Base-by-base conservation (phyloP, 2,888 invertebrate genomes). In the Limnephilus marmoratus region DNA sequence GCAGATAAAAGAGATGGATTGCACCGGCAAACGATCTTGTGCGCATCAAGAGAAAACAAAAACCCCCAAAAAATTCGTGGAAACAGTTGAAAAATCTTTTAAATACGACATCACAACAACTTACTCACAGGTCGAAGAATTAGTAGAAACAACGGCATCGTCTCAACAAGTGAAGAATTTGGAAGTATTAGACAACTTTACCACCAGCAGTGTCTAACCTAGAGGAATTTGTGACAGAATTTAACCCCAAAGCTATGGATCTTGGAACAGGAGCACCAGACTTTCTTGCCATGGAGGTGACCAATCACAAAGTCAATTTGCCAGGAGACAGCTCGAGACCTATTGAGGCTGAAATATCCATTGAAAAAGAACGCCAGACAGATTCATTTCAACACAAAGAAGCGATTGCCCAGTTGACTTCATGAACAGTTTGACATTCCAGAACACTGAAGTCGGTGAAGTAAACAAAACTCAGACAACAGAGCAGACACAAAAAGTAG, bases 21-120 rank as follows among this genome's bases (percentile, higher is more conserved):
- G 41, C 41, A 41, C 41, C 98, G 53, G 97, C 96, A 9, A 96
- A 96, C 93, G 95, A 96, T 93, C 94, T 96, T 2, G 94, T 94
- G 12, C 95, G 95, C 83, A 90, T n/a, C 90, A 93, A 53, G 90
- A 92, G 95, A 95, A 93, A 94, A 95, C 93, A 87, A 93, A 87
- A 53, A 88, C 31, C 41, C 90, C 53, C 45, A 93, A 95, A 92
- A 93, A 90, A 95, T 95, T 37, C 96, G 96, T 81, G 96, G 96
- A 68, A 95, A 95, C 94, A 93, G 92, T 81, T 92, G 89, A 92
- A 49, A 88, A 49, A 94, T 94, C 93, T 93, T 93, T 93, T 94
- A 94, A 92, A 94, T 94, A 93, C 94, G 94, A 94, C 90, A 94
- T 94, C 91, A 94, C 93, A 5, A 93, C 94, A 15, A 94, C 94